Percentiles rank a stretch among this genome's conserved stretches.
Conservation (phyloP, 2,113 vertebrate genomes). For the Otolemur garnettii region DNA sequence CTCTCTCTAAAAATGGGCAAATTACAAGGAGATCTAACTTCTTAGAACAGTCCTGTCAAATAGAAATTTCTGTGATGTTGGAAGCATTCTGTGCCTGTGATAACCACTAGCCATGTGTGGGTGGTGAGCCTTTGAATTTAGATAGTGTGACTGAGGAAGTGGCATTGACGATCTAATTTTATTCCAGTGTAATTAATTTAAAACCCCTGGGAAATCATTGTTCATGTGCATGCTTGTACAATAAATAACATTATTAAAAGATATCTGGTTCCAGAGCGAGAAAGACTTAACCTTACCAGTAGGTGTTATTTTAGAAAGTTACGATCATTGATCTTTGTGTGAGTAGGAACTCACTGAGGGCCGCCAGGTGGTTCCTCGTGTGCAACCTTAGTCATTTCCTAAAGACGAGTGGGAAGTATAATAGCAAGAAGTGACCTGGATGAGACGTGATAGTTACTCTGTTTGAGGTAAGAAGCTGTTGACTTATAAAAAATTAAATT, state of each 20-base stretch:
- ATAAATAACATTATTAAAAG: constrained; percentile 29
- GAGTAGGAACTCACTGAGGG: background rate
- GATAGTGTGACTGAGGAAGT: background rate
- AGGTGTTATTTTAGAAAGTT: constrained; percentile 4
- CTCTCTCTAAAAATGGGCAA: background rate
- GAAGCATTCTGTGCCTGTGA: background rate
- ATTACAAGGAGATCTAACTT: background rate
- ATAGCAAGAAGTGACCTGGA: background rate
- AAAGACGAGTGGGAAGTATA: background rate
- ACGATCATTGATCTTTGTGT: background rate
- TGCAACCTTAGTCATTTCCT: background rate
- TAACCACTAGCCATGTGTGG: background rate
- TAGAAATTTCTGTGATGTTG: constrained; percentile 21
- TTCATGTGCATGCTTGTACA: background rate
- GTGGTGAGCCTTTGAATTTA: background rate
- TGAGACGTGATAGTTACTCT: background rate
- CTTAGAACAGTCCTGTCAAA: background rate
- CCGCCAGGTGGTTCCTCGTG: background rate
- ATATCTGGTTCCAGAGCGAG: background rate
- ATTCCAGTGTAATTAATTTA: background rate
- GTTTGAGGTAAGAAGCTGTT: background rate
- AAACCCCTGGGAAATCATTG: background rate
- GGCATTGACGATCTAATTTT: constrained; percentile 16
- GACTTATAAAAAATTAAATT: background rate
- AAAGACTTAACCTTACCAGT: background rate